Evolutionary conservation across 2,113 vertebrate genomes (phyloP).

Genomic region (Bujurquina vittata): DNA sequence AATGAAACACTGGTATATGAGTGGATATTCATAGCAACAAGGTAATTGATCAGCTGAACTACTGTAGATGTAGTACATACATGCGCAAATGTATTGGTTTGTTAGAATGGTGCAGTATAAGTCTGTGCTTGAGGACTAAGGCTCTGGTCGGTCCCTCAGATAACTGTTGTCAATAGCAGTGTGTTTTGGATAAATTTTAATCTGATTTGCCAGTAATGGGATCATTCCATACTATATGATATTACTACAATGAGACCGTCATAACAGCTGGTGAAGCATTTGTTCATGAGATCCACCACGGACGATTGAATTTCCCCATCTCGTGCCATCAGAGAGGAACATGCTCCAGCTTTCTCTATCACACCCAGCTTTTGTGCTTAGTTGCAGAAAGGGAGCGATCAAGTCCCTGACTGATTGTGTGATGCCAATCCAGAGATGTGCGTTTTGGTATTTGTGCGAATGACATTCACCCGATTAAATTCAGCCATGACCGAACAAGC

Average conservation of each 20-base stretch:
- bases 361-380: slow-evolving; percentile 50
- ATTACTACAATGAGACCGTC: slow-evolving; percentile 32
- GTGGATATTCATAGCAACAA: not conserved
- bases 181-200: slow-evolving; percentile 18
- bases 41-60: not conserved
- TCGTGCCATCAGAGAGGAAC: slow-evolving; percentile 60
- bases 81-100: not conserved
- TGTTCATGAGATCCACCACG: slow-evolving; percentile 55
- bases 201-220: slow-evolving; percentile 40
- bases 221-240: slow-evolving; percentile 40
- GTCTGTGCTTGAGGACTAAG: not conserved
- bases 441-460: not conserved
- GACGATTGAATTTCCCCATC: slow-evolving; percentile 55
- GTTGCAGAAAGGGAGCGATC: slow-evolving; percentile 31
- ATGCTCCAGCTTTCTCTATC: slow-evolving; percentile 50
- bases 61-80: not conserved
- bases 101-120: not conserved
- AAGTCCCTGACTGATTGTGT: slow-evolving; percentile 33
- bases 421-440: slow-evolving; percentile 16
- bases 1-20: not conserved
- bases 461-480: slow-evolving; percentile 41
- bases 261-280: slow-evolving; percentile 47
- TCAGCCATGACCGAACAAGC: slow-evolving; percentile 23
- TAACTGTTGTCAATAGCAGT: slow-evolving; percentile 27
- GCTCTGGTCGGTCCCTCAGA: not conserved